phyloP scores from a whole-genome alignment of 2,113 vertebrate genomes.

The Caranx melampygus region DNA sequence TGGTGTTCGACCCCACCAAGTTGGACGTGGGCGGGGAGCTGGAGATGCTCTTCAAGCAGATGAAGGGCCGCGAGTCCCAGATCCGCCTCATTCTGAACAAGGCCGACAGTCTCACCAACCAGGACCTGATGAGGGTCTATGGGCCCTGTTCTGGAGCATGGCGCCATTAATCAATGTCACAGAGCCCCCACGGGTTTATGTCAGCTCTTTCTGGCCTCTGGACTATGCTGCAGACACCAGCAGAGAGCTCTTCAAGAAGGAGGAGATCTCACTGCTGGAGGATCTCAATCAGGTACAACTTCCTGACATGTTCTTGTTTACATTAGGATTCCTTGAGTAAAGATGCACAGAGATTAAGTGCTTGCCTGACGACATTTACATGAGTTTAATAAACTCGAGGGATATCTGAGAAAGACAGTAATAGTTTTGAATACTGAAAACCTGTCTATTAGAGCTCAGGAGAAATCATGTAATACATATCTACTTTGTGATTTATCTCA shows the following conservation, averaged over 20 bases:
- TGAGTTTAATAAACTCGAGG: no score
- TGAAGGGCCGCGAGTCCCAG: slow-evolving; percentile 98
- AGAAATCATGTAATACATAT: no score
- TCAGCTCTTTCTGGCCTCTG: slow-evolving; percentile 98
- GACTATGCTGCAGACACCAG: slow-evolving; percentile 92
- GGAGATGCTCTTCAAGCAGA: slow-evolving; percentile 95
- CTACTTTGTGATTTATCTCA: neutral
- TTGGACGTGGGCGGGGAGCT: slow-evolving; percentile 95
- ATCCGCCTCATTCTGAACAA: slow-evolving; percentile 99
- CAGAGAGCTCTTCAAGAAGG: slow-evolving; percentile 92
- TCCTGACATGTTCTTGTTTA: neutral
- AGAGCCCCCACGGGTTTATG: slow-evolving; percentile 94
- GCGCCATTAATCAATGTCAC: slow-evolving; percentile 97
- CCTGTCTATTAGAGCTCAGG: no score
- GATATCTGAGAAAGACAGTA: no score
- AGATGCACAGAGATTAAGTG: neutral
- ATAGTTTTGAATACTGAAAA: no score
- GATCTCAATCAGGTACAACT: slow-evolving; percentile 90
- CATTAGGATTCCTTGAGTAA: neutral
- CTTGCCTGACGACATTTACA: no score
- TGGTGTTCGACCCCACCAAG: slow-evolving; percentile 98
- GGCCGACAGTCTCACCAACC: slow-evolving; percentile 92
- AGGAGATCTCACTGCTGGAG: slow-evolving; percentile 96
- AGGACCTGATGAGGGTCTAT: slow-evolving; percentile 98
- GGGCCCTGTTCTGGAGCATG: slow-evolving; percentile 99